Evolutionary conservation across 2,797 vertebrate genomes (phyloP), one percentile per base, ranked within the genome.

Genomic region (Channa striata): DNA sequence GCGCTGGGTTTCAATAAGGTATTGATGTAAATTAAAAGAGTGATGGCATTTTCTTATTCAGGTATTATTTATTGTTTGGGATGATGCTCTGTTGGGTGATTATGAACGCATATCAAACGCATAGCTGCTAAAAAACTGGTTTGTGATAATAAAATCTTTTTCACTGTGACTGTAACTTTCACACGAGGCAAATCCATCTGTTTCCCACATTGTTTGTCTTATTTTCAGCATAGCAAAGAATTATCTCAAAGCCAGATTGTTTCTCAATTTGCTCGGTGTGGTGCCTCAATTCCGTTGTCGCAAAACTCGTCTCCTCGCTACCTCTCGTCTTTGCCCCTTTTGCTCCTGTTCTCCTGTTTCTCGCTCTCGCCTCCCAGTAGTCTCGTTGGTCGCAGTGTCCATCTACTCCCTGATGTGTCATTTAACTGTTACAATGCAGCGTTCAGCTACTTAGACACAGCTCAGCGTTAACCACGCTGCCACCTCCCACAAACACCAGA

Each of bases 1-100:
- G 74, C 74, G 72, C 85, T 90, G 73, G 57, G 77, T 88, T 83
- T 69, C 33, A 84, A 72, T 78, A n/a, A 82, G 78, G 61, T 63
- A 59, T 67, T 74, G 42, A 68, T 84, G 21, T 72, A 36, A 62
- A 80, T 72, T 59, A 62, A 65, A 84, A 77, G 16, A 54, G 56
- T 49, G 44, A 54, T 63, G 46, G 67, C 76, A 81, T 86, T 70
- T 72, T 54, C 53, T 43, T 48, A 39, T 48, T 67, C 60, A 36
- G 12, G 59, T 66, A 48, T 19, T 11, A 50, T 63, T 53, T 36
- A 58, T 67, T 59, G n/a, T 68, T 69, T 21, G 50, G 49, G 20
- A 33, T 11, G 23, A 17, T 43, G 11, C 23, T 53, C 34, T 25
- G 49, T 59, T 71, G 25, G 44, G 25, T 59, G n/a, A 47, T 76